phyloP scores from a whole-genome alignment of 2,888 invertebrate species.

The Oscheius sp. region DNA sequence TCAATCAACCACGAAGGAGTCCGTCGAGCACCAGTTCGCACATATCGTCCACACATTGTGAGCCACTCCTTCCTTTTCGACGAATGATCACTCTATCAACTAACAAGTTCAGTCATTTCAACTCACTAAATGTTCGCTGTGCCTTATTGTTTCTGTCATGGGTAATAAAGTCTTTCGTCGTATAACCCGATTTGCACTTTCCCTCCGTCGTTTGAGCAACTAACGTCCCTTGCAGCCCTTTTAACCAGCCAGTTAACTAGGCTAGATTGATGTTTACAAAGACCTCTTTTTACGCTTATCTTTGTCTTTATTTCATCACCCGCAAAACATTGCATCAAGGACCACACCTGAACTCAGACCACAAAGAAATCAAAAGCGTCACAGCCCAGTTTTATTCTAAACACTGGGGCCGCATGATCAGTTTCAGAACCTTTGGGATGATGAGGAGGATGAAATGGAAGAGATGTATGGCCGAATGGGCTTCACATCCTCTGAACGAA shows the following conservation, averaged over 20 bases:
- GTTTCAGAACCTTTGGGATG: conserved; percentile 30
- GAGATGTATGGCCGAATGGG: conserved; percentile 28
- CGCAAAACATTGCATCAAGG: too few relatives aligned
- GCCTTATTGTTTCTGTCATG: conserved; percentile 14
- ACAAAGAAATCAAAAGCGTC: too few relatives aligned
- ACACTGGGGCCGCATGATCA: too few relatives aligned
- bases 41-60: conserved; percentile 56
- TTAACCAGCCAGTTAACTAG: too few relatives aligned
- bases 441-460: conserved; percentile 27
- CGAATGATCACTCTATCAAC: conserved; percentile 1
- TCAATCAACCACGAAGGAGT: conserved; percentile 44
- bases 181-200: conserved; percentile 6
- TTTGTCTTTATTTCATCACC: too few relatives aligned
- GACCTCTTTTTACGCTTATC: too few relatives aligned
- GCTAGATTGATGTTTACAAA: too few relatives aligned
- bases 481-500: conserved; percentile 10
- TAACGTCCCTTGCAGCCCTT: too few relatives aligned
- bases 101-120: conserved; percentile 20
- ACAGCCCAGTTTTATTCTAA: too few relatives aligned
- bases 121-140: background rate
- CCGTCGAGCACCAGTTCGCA: conserved; percentile 53
- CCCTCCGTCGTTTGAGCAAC: too few relatives aligned
- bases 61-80: conserved; percentile 45
- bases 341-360: too few relatives aligned
- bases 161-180: conserved; percentile 28